Evolutionary conservation across 1,140 invertebrate genomes (phyloP).

Genomic region (Diabrotica virgifera): DNA sequence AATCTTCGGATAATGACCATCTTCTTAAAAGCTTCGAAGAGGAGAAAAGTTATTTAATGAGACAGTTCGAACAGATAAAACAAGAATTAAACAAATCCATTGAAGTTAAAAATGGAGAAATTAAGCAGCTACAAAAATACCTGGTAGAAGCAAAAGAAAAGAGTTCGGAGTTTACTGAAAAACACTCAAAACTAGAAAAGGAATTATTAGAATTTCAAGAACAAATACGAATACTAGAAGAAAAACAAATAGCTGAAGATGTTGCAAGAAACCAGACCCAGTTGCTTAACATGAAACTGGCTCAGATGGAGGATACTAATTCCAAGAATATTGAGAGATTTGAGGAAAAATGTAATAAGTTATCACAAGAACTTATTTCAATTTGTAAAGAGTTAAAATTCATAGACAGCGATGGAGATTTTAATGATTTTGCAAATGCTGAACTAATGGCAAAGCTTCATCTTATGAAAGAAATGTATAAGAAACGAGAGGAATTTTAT

Average conservation of each 20-base stretch:
- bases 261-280: constrained; percentile 43
- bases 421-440: neutral
- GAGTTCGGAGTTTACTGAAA: constrained; percentile 20
- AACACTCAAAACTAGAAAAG: constrained; percentile 21
- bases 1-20: constrained; percentile 38
- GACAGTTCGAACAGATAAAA: constrained; percentile 25
- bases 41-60: constrained; percentile 23
- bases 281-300: constrained; percentile 38
- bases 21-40: constrained; percentile 31
- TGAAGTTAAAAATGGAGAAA: constrained; percentile 25
- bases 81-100: constrained; percentile 28
- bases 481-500: neutral
- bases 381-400: constrained; percentile 19
- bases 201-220: constrained; percentile 22
- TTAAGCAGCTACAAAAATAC: constrained; percentile 24
- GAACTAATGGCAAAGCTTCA: neutral
- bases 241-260: constrained; percentile 33
- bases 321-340: constrained; percentile 24
- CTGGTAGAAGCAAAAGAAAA: constrained; percentile 20
- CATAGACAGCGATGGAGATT: neutral
- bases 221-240: constrained; percentile 23
- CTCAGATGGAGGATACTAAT: constrained; percentile 30
- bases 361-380: constrained; percentile 31
- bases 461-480: neutral
- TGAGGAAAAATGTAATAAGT: constrained; percentile 23